Base-by-base conservation (phyloP, 2,797 vertebrate species). In the Brachyalestes nurse region DNA sequence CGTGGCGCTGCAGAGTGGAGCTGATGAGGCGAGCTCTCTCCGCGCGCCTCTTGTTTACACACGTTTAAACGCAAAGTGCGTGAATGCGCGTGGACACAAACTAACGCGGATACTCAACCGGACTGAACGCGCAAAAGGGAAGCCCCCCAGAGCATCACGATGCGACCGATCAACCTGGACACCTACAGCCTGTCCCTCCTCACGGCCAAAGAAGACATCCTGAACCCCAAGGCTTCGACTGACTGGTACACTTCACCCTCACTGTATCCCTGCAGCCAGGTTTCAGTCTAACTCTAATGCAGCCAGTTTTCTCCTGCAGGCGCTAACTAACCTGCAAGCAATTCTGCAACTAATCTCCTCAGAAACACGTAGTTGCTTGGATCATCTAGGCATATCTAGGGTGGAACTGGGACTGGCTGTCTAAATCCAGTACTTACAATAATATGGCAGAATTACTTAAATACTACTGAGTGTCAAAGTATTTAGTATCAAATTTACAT, bases 181-280 rank as follows among this genome's bases (percentile, higher is more conserved):
- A 94, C 94, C 88, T 95, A 95, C 93, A 92, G 92, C 88, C 88
- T 96, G 89, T 95, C 95, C 74, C 92, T 96, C 89, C 91, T 96
- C 88, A 95, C 95, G 40, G 96, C 96, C 72, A 94, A 94, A 88
- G 95, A 96, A 89, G 96, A 96, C 91, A 95, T 96, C 86, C 87
- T 94, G 65, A 96, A 95, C 88, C 91, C 91, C 12, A 92, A 95
- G 51, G 81, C 93, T 60, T 95, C 94, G 82, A 94, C 94, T 79
- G 93, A 94, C 93, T 97, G 96, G 96, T 96, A 95, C 94, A 72
- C 69, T 77, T 13, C 10, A 8, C 77, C 42, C 62, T 28, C 9
- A 10, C 6, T 34, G 53, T n/a, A 34, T 57, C n/a, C 49, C 21
- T 47, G 10, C 25, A 2, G 34, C 34, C 34, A 34, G 34, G 34